Percentiles rank a stretch among this genome's conserved stretches.
Conservation (phyloP, 1,140 invertebrate species). For the Geopemphigus sp. region DNA sequence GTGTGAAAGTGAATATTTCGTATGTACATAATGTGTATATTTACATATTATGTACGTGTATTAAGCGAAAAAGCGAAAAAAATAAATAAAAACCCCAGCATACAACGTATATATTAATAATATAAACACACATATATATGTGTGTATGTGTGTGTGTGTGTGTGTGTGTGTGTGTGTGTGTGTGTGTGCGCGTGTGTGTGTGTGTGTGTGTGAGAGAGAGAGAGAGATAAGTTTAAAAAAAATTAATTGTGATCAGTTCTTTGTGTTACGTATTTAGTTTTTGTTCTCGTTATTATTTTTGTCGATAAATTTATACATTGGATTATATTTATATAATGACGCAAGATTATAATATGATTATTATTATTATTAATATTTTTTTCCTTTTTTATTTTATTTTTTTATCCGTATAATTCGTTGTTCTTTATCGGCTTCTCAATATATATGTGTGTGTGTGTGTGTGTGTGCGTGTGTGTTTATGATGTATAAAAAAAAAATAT, state of each 20-base stretch:
- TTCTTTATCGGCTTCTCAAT: conserved; percentile 33
- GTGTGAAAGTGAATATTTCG: conserved; percentile 30
- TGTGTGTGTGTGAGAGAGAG: background rate
- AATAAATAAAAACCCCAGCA: background rate
- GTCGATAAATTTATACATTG: conserved; percentile 44
- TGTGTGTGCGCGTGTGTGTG: conserved; percentile 10
- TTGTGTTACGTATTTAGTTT: conserved; percentile 39
- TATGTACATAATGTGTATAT: too few relatives aligned
- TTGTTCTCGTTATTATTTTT: conserved; percentile 49
- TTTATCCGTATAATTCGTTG: conserved; percentile 40
- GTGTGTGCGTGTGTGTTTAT: background rate
- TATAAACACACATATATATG: background rate
- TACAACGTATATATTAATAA: background rate
- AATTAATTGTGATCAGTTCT: conserved; percentile 38
- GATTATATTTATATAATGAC: conserved; percentile 38
- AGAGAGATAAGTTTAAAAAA: conserved; percentile 1
- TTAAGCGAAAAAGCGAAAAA: conserved; percentile 1
- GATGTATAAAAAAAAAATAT: background rate
- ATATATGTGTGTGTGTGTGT: background rate
- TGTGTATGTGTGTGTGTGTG: background rate
- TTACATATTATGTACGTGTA: background rate
- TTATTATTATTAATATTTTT: conserved; percentile 18
- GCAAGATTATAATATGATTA: conserved; percentile 42
- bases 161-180: background rate
- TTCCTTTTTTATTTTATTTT: conserved; percentile 15